These are phyloP conservation scores for Mamestra configurata DNA, from an alignment of 1,140 invertebrate species.

Conservation along the genomic window DNA sequence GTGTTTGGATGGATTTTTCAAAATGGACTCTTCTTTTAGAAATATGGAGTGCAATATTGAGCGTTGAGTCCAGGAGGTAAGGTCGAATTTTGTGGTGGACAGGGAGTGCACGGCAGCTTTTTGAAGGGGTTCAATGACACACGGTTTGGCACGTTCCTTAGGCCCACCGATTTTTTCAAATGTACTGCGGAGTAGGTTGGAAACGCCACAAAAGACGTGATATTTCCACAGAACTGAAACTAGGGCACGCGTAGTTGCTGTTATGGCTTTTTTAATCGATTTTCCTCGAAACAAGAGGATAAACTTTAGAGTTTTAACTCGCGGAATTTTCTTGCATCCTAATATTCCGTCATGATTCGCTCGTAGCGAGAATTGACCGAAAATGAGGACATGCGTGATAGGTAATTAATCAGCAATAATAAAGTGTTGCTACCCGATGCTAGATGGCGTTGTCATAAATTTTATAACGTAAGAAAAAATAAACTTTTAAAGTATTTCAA, in stretches of 20 bases:
- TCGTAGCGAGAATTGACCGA: constrained; percentile 70
- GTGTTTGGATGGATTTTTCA: constrained; percentile 74
- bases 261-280: constrained; percentile 68
- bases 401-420: constrained; percentile 63
- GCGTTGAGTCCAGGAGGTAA: constrained; percentile 61
- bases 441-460: constrained; percentile 75
- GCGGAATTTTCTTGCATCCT: constrained; percentile 58
- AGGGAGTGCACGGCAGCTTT: constrained; percentile 70
- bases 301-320: constrained; percentile 53
- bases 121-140: constrained; percentile 85
- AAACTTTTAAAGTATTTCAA: no score
- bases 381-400: constrained; percentile 80
- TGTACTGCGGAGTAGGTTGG: constrained; percentile 67
- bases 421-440: constrained; percentile 72
- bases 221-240: constrained; percentile 79
- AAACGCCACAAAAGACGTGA: constrained; percentile 79
- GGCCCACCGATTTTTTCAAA: constrained; percentile 81
- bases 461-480: constrained; percentile 1
- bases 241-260: constrained; percentile 76
- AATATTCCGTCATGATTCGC: constrained; percentile 62
- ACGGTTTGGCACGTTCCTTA: constrained; percentile 82
- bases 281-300: constrained; percentile 75
- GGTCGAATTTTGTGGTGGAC: constrained; percentile 63
- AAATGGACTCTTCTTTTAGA: constrained; percentile 75
- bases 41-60: constrained; percentile 62